Base-by-base conservation (phyloP, 2,113 vertebrate species). In the Bungarus multicinctus region DNA sequence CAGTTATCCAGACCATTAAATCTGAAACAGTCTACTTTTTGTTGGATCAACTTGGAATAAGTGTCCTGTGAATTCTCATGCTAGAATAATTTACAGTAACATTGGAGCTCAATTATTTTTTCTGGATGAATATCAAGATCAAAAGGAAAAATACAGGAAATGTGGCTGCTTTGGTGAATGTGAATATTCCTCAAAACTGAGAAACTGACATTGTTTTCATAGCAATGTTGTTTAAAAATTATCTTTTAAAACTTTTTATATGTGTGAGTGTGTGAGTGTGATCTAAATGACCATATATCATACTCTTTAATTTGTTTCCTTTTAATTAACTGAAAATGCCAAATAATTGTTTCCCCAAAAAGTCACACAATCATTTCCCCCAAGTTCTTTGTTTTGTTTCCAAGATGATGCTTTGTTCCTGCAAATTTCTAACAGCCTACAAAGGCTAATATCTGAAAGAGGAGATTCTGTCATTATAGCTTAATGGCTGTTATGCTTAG, bases 381-480 rank as follows among this genome's bases (percentile, higher is more conserved):
- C 0, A n/a, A 57, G 88, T 60, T 92, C 81, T 96, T 94, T 89
- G 52, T 94, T 94, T 95, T 94, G 57, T 94, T 94, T 96, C 92
- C 92, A 88, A 95, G 90, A 81, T 92, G 94, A 93, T 93, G 95
- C 91, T 96, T 97, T 96, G 50, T 93, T 96, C 93, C 95, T 96
- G 95, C 95, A 95, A 96, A 81, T 85, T 94, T 6, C 2, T 95
- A 96, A 95, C 93, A 95, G 93, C 90, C 93, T 88, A 85, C 89
- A 94, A 96, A 95, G 39, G 92, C 52, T 92, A 87, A 91, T 2
- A 85, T 43, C 95, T 94, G 91, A 94, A 94, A 53, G 90, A 81
- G 74, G 34, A 81, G 92, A 94, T 97, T 96, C 96, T 95, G 86
- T 96, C 96, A 97, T 94, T 95, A 90, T 92, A 89, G 94, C 93